Percentiles rank a stretch among this genome's conserved stretches.
Evolutionary conservation across 64 coral and sea anemone genomes (phyloP).

Genomic region (Dendronephthya gigantea): DNA sequence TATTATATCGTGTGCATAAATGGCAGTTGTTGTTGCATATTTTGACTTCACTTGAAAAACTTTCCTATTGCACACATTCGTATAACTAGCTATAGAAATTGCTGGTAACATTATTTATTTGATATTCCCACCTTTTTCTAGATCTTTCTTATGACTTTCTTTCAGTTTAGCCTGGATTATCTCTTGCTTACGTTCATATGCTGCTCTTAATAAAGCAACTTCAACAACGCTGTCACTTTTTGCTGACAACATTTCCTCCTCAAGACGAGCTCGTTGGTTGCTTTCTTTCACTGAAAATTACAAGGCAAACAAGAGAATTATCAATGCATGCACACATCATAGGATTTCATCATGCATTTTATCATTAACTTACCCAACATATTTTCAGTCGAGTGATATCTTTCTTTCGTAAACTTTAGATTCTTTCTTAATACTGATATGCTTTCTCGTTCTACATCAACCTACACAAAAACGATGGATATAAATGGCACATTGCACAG

Average conservation of each 20-base stretch:
- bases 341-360: not conserved
- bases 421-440: not conserved
- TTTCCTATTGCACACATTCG: too few relatives aligned
- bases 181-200: constrained; percentile 6
- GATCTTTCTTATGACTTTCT: not conserved
- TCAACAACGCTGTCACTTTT: constrained; percentile 15
- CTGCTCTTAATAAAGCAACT: not conserved
- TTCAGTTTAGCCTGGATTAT: not conserved
- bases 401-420: not conserved
- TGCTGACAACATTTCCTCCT: not conserved
- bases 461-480: not conserved
- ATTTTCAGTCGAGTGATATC: not conserved
- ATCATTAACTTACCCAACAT: not conserved
- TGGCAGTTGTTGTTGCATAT: too few relatives aligned
- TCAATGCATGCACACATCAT: too few relatives aligned
- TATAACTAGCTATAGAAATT: not conserved
- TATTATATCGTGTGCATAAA: too few relatives aligned
- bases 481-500: not conserved
- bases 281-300: constrained; percentile 4
- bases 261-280: not conserved
- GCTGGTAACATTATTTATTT: not conserved
- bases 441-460: not conserved
- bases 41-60: too few relatives aligned
- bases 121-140: not conserved
- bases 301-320: too few relatives aligned